Percentiles rank a stretch among this genome's conserved stretches.
phyloP scores from a whole-genome alignment of 2,888 invertebrate species.

The Adineta ricciae region DNA sequence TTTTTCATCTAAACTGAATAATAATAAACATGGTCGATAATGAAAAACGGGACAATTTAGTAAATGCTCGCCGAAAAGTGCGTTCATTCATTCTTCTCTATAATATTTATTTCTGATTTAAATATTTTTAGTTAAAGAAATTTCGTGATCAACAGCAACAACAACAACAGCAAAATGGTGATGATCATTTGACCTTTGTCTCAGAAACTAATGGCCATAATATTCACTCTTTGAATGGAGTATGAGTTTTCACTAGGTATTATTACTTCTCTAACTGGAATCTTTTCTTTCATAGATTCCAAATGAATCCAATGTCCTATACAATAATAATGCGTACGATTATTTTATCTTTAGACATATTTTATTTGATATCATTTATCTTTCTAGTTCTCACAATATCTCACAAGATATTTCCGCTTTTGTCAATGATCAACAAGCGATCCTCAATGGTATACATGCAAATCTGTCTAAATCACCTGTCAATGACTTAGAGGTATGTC shows the following conservation, averaged over 20 bases:
- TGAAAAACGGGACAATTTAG: neutral
- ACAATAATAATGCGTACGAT: neutral
- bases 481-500: neutral
- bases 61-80: conserved; percentile 9
- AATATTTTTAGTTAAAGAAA: conserved; percentile 13
- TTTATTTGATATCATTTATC: neutral
- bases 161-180: neutral
- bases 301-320: neutral
- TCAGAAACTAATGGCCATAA: neutral
- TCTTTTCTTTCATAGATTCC: neutral
- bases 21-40: neutral
- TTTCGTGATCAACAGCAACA: neutral
- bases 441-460: neutral
- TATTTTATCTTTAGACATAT: neutral
- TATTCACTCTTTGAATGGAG: neutral
- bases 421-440: neutral
- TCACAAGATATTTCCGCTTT: neutral
- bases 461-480: neutral
- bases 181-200: neutral
- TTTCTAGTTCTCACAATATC: neutral
- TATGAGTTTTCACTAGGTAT: neutral
- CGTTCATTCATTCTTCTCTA: neutral
- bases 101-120: neutral
- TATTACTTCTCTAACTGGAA: neutral
- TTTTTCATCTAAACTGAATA: neutral